A percentile compares a stretch with the other conserved stretches of the same genome.
phyloP scores from a whole-genome alignment of 2,797 vertebrate species.

The Trematocara caparti region DNA sequence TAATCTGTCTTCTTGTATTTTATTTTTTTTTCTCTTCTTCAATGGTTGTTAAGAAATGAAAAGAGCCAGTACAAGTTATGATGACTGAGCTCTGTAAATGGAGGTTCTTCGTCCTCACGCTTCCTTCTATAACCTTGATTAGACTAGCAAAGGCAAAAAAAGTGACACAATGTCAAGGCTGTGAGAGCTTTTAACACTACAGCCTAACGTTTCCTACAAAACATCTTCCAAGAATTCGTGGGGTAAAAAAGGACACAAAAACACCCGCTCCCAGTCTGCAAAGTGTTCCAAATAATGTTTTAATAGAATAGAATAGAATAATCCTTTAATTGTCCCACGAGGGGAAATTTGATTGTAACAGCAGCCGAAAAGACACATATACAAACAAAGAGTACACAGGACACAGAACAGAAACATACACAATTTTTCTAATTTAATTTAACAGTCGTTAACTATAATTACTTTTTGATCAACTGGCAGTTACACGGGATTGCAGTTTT shows the following conservation, averaged over 20 bases:
- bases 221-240: slow-evolving; percentile 28
- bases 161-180: slow-evolving; percentile 19
- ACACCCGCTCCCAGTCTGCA: neutral
- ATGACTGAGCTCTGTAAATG: neutral
- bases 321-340: too few relatives aligned
- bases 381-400: too few relatives aligned
- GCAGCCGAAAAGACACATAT: too few relatives aligned
- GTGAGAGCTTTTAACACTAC: slow-evolving; percentile 40
- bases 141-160: slow-evolving; percentile 22
- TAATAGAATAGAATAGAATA: neutral
- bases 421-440: too few relatives aligned
- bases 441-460: too few relatives aligned
- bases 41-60: neutral
- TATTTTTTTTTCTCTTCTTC: neutral
- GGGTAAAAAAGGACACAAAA: slow-evolving; percentile 17
- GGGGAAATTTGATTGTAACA: too few relatives aligned
- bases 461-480: too few relatives aligned
- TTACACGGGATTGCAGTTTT: neutral
- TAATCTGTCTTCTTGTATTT: neutral
- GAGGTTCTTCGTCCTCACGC: slow-evolving; percentile 11
- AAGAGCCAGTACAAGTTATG: neutral
- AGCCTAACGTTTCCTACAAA: slow-evolving; percentile 30
- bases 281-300: neutral
- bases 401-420: too few relatives aligned
- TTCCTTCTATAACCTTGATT: slow-evolving; percentile 26